Evolutionary conservation across 2,113 vertebrate genomes (phyloP).

Genomic region (Pao palembangensis): DNA sequence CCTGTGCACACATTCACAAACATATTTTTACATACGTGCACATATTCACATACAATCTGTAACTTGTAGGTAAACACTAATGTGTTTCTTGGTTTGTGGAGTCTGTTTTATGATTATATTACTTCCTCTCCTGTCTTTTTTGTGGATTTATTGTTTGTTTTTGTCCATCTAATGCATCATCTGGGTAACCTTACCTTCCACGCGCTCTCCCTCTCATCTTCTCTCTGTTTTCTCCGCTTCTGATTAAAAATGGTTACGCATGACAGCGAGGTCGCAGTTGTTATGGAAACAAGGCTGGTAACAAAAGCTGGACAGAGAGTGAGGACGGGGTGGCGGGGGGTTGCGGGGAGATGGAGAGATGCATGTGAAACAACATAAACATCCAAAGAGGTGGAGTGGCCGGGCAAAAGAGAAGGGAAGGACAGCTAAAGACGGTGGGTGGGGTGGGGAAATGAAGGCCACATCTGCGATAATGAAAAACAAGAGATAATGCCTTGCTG

Average conservation of each 20-base stretch:
- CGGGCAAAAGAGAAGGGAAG: constrained; percentile 33
- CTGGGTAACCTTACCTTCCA: constrained; percentile 17
- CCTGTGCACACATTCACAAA: constrained; percentile 14
- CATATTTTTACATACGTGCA: neutral
- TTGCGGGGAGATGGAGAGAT: constrained; percentile 35
- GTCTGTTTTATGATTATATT: neutral
- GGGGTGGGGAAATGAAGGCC: constrained; percentile 57
- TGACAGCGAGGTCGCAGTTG: constrained; percentile 75
- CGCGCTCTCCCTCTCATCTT: constrained; percentile 24
- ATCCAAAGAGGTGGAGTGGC: constrained; percentile 43
- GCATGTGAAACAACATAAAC: constrained; percentile 66
- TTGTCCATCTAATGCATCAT: constrained; percentile 6
- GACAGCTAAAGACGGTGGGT: constrained; percentile 17
- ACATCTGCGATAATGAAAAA: constrained; percentile 67
- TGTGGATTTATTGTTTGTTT: constrained; percentile 5
- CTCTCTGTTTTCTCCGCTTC: constrained; percentile 58
- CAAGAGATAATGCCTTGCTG: constrained; percentile 55
- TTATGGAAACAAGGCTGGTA: constrained; percentile 79
- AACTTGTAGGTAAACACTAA: neutral
- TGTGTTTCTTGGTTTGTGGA: too few relatives aligned
- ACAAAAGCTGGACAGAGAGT: constrained; percentile 70
- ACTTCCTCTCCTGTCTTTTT: neutral
- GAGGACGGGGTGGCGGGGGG: constrained; percentile 22
- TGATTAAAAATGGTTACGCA: constrained; percentile 68
- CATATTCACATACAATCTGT: neutral